Base-by-base conservation (phyloP, 2,797 vertebrate species). In the Notoglanidium macrostoma region DNA sequence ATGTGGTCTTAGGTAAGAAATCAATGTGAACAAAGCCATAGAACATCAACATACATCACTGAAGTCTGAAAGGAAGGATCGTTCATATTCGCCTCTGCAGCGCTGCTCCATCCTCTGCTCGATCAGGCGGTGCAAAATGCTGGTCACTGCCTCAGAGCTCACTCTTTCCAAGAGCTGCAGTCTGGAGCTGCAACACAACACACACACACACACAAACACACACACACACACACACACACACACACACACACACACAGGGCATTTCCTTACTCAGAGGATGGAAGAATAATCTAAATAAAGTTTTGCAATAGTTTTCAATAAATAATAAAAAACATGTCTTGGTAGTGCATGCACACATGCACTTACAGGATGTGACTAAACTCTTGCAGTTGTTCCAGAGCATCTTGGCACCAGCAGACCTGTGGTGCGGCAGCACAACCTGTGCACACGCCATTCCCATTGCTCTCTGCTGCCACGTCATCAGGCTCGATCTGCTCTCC, bases 31-130 rank as follows among this genome's bases (percentile, higher is more conserved):
- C 10, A 12, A 19, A 35, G n/a, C 29, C n/a, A 21, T 26, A 5
- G 17, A 59, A 1, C 2, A 3, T 14, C 1, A 5, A 32, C 55
- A 0, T 87, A 99, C 98, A 96, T 98, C 96, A 93, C 98, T 97
- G 91, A 99, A 99, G 90, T 99, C 97, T 0, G 85, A 91, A 32
- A 99, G 95, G 92, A 99, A 99, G 81, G 98, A 98, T 90, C 95
- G 96, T 88, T 99, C 98, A 0, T 98, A 99, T 73, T 99, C 98
- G 1, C 98, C 98, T 0, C 98, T 90, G 92, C 98, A 99, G 17
- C 97, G 95, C 90, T 96, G 96, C 94, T 99, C 98, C 97, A 99
- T 98, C 46, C 97, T 93, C 95, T 98, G 97, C 93, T 97, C 96
- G 0, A 98, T 98, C 93, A 98, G 97, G 84, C 92, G 92, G 96